Base-by-base conservation (phyloP, 2,113 vertebrate genomes). In the Heterotis niloticus region DNA sequence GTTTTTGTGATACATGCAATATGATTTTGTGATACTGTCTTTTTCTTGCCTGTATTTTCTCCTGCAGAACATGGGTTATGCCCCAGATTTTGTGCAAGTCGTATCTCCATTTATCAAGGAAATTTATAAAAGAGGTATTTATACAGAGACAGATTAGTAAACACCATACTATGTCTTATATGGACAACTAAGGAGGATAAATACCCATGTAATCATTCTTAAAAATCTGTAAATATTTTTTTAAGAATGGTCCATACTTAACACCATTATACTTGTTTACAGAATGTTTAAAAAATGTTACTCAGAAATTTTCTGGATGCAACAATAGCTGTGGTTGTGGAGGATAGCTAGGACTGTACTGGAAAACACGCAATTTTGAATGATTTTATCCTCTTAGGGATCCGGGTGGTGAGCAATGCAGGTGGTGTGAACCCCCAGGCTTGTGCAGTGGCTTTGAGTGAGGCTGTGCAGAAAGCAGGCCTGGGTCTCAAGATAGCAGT, bases 381-480 rank as follows among this genome's bases (percentile, higher is more conserved):
- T 20, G 20, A 17, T 59, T 52, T 44, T 16, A 78, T 81, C 13
- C 77, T 0, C 78, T 62, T 64, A 96, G 95, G 95, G 75, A 90
- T 98, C 28, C 95, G 92, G 44, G 89, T 95, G 64, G 81, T 97
- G 78, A 95, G 94, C 78, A 96, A 95, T 12, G 95, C 94, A 0
- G 94, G 94, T 1, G 95, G 94, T 0, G 88, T 95, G 76, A 95
- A 94, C 86, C 95, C 95, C 1, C 88, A 92, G 10, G 91, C 91
- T 5, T 96, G 95, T 64, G 94, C 92, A 0, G 86, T 88, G 10
- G 92, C 94, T 75, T 90, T 96, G 78, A 89, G 90, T 83, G 91
- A 94, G 70, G 90, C 94, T 18, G 82, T 93, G 26, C 91, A 88
- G 82, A 95, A 95, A 83, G 91, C 92, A 0, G 91, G 91, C 9